A percentile compares a stretch with the other conserved stretches of the same genome.
Conservation (phyloP, 2,888 invertebrate species). For the Stenolophus ochropezus region DNA sequence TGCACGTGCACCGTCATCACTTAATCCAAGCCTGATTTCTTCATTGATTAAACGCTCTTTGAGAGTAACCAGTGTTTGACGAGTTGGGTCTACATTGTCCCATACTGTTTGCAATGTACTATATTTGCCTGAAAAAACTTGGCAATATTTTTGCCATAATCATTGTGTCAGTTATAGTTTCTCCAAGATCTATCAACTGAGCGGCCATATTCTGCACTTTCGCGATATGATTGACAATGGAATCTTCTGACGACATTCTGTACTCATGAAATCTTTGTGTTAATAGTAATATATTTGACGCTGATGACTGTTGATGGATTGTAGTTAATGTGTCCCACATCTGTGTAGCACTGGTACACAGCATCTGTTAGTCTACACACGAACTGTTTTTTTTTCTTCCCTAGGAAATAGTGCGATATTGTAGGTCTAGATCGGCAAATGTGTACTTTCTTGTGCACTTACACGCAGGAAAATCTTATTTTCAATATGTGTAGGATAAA, state of each 20-base stretch:
- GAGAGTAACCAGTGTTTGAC: neutral
- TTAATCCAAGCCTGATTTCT: neutral
- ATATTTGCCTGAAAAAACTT: neutral
- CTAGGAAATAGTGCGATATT: no score
- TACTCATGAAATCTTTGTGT: constrained; percentile 61
- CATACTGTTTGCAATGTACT: neutral
- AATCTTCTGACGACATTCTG: neutral
- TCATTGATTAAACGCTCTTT: neutral
- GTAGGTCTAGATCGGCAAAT: no score
- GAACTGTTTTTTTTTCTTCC: no score
- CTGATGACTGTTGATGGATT: constrained; percentile 65
- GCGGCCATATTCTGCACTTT: constrained; percentile 63
- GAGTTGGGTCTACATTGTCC: neutral
- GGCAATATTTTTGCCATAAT: neutral
- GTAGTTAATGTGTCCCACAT: constrained; percentile 63
- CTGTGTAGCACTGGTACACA: constrained; percentile 62
- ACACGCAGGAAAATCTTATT: no score
- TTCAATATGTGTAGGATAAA: no score
- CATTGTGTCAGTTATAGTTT: neutral
- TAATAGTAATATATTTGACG: constrained; percentile 62
- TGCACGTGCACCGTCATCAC: neutral
- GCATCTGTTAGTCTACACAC: no score
- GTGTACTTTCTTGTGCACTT: no score
- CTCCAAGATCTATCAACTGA: neutral
- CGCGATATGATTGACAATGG: constrained; percentile 63